Conservation (phyloP, 1,140 invertebrate genomes). For the Polypedilum pembai region DNA sequence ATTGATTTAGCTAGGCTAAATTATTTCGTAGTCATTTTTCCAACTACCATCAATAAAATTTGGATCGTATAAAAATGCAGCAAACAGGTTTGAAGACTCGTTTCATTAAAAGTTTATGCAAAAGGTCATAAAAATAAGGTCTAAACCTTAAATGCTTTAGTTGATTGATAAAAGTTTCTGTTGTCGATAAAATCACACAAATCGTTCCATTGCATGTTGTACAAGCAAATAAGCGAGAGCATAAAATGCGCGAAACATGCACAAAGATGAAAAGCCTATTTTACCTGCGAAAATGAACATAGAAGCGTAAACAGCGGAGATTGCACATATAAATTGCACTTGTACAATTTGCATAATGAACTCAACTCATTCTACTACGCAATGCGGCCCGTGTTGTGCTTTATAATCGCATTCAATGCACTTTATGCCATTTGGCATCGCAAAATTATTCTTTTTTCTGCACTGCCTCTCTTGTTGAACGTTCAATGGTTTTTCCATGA, state of each 20-base stretch:
- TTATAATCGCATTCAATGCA: constrained; percentile 12
- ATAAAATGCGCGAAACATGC: background rate
- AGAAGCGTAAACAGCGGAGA: constrained; percentile 3
- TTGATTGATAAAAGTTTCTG: background rate
- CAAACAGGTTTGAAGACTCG: too few relatives aligned
- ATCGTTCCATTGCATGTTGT: background rate
- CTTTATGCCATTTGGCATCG: background rate
- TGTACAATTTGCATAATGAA: constrained; percentile 28
- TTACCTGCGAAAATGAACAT: constrained; percentile 14
- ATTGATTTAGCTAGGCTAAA: constrained; percentile 18
- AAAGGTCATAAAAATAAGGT: too few relatives aligned
- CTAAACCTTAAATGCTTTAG: background rate
- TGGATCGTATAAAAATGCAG: background rate
- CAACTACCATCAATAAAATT: background rate
- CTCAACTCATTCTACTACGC: background rate
- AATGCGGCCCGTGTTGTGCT: background rate
- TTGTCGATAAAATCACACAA: constrained; percentile 18
- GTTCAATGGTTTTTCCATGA: constrained; percentile 14
- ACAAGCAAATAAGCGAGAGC: background rate
- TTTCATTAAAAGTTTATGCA: too few relatives aligned
- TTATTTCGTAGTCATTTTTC: background rate
- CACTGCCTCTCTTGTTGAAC: background rate
- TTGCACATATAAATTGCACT: constrained; percentile 23
- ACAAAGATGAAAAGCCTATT: background rate
- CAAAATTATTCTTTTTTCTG: background rate